Base-by-base conservation (phyloP, 2,113 vertebrate genomes). In the Grantiella picta region DNA sequence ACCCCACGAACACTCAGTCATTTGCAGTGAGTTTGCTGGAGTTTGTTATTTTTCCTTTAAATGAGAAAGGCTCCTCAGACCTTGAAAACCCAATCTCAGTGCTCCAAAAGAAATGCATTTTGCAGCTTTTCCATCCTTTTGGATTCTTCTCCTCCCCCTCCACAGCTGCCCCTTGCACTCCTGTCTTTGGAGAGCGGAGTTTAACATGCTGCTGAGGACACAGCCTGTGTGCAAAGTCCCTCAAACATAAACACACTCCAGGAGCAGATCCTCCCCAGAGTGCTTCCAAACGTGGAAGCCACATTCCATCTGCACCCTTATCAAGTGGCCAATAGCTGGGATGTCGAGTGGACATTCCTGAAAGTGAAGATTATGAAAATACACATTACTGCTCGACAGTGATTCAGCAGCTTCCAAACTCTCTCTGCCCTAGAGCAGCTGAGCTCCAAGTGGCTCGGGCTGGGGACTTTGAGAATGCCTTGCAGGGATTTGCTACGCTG, bases 171-270 rank as follows among this genome's bases (percentile, higher is more conserved):
- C 73, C 90, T 76, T 66, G 66, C 54, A 20, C 42, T 68, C 40
- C 40, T 82, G 72, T 54, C 65, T 89, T 85, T 25, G 60, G 92
- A 82, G 73, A 93, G 78, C 97, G 77, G 45, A 28, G 86, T 97
- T 97, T 95, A 93, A 23, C 36, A 23, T 79, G 95, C 90, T 78
- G 5, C 49, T 25, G 65, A 89, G 85, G 82, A 95, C 84, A 93
- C 3, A 90, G 83, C 60, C 91, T 40, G 75, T 90, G 75, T 89
- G 82, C 72, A 49, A 86, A 86, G 83, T 78, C 84, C 92, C 90
- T 72, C 86, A 92, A 87, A 97, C 75, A 90, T 93, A 97, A 97
- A 97, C 94, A 96, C 57, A 40, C 86, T 93, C 93, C 69, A 89
- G 90, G 84, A 88, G 36, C 56, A 92, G 70, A 76, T 91, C 89